These are phyloP conservation scores for Danio albolineatus DNA, from an alignment of 2,797 vertebrate species.

Conservation along the genomic window DNA sequence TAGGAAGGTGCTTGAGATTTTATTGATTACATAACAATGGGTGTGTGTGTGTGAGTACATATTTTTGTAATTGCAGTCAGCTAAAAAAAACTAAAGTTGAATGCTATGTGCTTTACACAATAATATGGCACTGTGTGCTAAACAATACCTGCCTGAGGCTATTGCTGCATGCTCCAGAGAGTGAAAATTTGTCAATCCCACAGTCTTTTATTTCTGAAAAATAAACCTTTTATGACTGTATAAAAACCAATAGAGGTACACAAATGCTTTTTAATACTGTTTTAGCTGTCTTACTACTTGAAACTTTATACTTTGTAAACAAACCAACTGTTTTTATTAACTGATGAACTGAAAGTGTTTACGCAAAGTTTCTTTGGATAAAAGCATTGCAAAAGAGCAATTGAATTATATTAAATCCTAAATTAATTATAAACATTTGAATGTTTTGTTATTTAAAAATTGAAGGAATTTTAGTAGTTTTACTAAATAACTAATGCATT, in stretches of 20 bases:
- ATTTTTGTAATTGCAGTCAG: background rate
- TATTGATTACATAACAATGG: background rate
- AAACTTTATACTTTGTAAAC: background rate
- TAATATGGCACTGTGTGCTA: background rate
- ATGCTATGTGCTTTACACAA: background rate
- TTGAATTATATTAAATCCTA: too few relatives aligned
- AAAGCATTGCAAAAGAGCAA: background rate
- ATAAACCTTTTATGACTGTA: background rate
- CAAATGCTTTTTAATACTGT: background rate
- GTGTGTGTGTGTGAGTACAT: background rate
- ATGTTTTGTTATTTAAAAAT: too few relatives aligned
- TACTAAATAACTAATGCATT: too few relatives aligned
- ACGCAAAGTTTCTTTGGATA: background rate
- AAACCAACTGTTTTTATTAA: background rate
- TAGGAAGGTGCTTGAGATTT: background rate
- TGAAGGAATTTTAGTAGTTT: too few relatives aligned
- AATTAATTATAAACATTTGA: too few relatives aligned
- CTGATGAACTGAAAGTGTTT: background rate
- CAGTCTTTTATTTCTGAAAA: background rate
- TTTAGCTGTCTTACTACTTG: background rate
- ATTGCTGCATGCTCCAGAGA: background rate
- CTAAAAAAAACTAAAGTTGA: background rate
- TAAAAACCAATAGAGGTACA: background rate
- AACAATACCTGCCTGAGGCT: slow-evolving; percentile 11
- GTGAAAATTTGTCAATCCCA: background rate